Base-by-base conservation (phyloP, 92 coral and sea anemone species). In the Meandrina meandrites region DNA sequence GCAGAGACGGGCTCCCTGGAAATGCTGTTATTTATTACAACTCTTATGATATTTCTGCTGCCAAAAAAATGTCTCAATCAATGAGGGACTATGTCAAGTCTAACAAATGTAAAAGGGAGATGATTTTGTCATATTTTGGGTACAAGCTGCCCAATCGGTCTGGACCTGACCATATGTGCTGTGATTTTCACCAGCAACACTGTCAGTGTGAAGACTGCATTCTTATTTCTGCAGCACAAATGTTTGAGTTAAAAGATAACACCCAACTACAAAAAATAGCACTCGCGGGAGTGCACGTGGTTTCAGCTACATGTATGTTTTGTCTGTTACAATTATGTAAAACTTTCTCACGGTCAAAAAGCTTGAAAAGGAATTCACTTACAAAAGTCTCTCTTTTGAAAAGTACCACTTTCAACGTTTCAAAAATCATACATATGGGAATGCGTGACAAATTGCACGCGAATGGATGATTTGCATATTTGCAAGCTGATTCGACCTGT, bases 171-270 rank as follows among this genome's bases (percentile, higher is more conserved):
- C 96, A 93, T 76, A 30, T 42, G 1, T 93, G 96, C 78, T 91
- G 96, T 91, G 96, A 93, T 72, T 76, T 40, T 75, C 88, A 84
- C 76, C 32, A 76, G 45, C 27, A 47, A 22, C 34, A 28, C 27
- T 93, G 94, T 68, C 83, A 81, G 51, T 86, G 87, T 84, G 95
- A 84, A 13, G 91, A 90, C 87, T 92, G 95, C 81, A 54, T 84
- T 40, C 86, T 88, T 35, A 67, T 37, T 27, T 78, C 47, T n/a
- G 81, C 81, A 53, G 81, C 58, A 36, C 80, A 21, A 47, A 47
- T 47, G 50, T 50, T 76, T 47, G 62, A 76, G 80, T 47, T 75
- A 36, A 27, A 75, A 36, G 79, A 22, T 54, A 75, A 47, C 79
- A 75, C 36, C 36, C 14, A 47, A 47, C 50, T n/a, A n/a, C n/a